Base-by-base conservation (phyloP, 2,113 vertebrate species). In the Phyllopteryx taeniolatus region DNA sequence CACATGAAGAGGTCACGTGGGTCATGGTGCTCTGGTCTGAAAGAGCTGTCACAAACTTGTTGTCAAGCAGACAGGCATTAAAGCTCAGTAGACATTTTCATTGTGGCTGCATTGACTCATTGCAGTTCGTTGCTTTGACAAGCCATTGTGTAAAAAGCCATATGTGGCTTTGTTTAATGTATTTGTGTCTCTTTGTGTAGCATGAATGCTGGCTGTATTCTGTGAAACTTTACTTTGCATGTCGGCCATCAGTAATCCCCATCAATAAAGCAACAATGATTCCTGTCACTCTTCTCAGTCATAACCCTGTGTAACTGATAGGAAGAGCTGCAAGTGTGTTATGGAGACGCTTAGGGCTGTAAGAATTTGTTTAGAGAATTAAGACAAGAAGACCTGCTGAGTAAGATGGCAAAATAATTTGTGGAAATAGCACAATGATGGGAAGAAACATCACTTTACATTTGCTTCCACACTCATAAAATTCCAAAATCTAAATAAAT, bases 281-380 rank as follows among this genome's bases (percentile, higher is more conserved):
- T 73, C 79, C 73, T 73, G 57, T 85, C 82, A 74, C 57, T 89
- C 78, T 73, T 77, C 83, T 84, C 62, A 59, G 27, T 68, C 60
- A 19, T 87, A 87, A 87, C 81, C 82, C 82, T 47, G 67, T 84
- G 86, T 86, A 88, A 87, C 86, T n/a, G 83, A 90, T 78, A 81
- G 76, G 75, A 81, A 51, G 63, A 80, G 19, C 68, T 54, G 67
- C 82, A 42, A 79, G 56, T 61, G 76, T 74, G 63, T 83, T 76
- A 69, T 39, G 63, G 51, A 74, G 74, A 71, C 6, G 6, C 82
- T 73, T 57, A 68, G 71, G 74, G 54, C 49, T 19, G 14, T 68
- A 60, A 51, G 12, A 6, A 39, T 51, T 51, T 51, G 12, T 47
- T 47, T 11, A 47, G 46, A 11, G 13, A 13, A 51, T 6, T 39